Percentiles rank a stretch among this genome's conserved stretches.
Evolutionary conservation across 2,888 invertebrate species (phyloP).

Genomic region (Hedychridium roseum): DNA sequence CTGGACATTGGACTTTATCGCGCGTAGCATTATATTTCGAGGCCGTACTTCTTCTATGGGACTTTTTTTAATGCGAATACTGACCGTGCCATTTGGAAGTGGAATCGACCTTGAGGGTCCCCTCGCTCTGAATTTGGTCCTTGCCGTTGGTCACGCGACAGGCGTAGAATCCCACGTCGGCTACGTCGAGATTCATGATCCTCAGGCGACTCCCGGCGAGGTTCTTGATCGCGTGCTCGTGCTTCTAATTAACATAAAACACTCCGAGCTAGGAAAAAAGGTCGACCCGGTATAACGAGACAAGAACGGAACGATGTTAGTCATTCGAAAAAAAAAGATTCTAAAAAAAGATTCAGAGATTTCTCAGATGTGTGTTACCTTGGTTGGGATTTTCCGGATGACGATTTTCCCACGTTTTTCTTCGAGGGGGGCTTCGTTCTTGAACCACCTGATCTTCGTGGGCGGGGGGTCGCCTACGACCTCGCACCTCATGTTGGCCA

Average conservation of each 20-base stretch:
- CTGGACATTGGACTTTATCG: too few relatives aligned
- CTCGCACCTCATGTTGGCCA: conserved; percentile 72
- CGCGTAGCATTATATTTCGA: too few relatives aligned
- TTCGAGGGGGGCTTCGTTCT: conserved; percentile 68
- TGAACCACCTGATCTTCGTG: conserved; percentile 70
- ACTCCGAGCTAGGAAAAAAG: too few relatives aligned
- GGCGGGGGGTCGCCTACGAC: conserved; percentile 70
- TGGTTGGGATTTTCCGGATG: conserved; percentile 57
- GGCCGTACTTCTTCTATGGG: too few relatives aligned
- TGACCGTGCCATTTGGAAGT: conserved; percentile 38
- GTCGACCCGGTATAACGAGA: too few relatives aligned
- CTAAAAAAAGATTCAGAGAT: too few relatives aligned
- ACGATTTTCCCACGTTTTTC: conserved; percentile 63
- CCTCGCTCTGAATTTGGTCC: conserved; percentile 53
- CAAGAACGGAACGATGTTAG: too few relatives aligned
- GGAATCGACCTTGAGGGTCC: conserved; percentile 43
- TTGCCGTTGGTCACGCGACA: conserved; percentile 52
- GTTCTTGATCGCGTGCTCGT: conserved; percentile 51
- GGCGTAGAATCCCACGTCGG: conserved; percentile 51
- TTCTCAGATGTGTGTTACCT: too few relatives aligned
- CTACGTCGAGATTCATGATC: conserved; percentile 47
- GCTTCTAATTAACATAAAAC: too few relatives aligned
- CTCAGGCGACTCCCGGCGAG: conserved; percentile 50
- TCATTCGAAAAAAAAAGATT: too few relatives aligned
- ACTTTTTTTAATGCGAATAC: conserved; percentile 10